A percentile compares a stretch with the other conserved stretches of the same genome.
phyloP scores from a whole-genome alignment of 2,888 invertebrate species.

The Sialis fuliginosa region DNA sequence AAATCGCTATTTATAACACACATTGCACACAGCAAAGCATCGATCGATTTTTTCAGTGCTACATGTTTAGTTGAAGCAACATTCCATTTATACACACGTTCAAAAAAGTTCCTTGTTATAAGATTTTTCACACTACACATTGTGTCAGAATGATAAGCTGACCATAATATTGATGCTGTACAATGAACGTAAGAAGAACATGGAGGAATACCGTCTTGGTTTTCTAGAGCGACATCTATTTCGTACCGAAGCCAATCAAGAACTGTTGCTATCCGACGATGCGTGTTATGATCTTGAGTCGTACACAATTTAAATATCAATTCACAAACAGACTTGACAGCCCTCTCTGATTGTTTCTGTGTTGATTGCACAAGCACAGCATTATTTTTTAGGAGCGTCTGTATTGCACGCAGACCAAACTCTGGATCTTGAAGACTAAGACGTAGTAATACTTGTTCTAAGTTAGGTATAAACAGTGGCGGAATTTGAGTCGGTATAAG shows the following conservation, averaged over 20 bases:
- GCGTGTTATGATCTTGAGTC: constrained; percentile 34
- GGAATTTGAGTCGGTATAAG: constrained; percentile 46
- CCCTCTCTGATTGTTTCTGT: constrained; percentile 18
- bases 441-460: constrained; percentile 51
- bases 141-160: constrained; percentile 39
- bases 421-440: constrained; percentile 46
- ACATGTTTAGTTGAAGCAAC: constrained; percentile 47
- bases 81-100: constrained; percentile 62
- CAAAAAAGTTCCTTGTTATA: constrained; percentile 58
- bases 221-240: constrained; percentile 25
- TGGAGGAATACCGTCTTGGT: constrained; percentile 22
- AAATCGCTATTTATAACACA: constrained; percentile 68
- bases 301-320: constrained; percentile 64
- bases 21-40: constrained; percentile 69
- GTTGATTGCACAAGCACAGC: constrained; percentile 14
- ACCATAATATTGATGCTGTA: constrained; percentile 67
- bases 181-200: constrained; percentile 50
- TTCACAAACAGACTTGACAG: constrained; percentile 54
- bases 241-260: constrained; percentile 54
- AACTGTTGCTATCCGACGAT: constrained; percentile 44
- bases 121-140: constrained; percentile 45
- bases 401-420: constrained; percentile 36
- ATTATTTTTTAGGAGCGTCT: constrained; percentile 38
- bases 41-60: constrained; percentile 67
- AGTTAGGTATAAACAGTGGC: constrained; percentile 39